Base-by-base conservation (phyloP, 2,797 vertebrate species). In the Chelmon rostratus region DNA sequence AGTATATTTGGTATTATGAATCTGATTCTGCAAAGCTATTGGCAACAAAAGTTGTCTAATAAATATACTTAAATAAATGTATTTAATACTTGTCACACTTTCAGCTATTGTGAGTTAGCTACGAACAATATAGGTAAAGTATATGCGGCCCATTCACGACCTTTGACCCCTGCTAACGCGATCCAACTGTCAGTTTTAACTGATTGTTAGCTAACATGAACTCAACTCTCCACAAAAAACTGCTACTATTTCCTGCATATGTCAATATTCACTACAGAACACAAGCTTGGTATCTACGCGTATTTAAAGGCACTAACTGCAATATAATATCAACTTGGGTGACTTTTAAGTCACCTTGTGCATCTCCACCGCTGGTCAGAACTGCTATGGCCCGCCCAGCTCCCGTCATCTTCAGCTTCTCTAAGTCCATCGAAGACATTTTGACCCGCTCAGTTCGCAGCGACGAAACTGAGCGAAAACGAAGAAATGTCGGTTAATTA, bases 331-430 rank as follows among this genome's bases (percentile, higher is more conserved):
- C 8, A 23, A 0, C 1, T 2, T 18, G 4, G 5, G 1, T 3
- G 23, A 4, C 28, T 13, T 49, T 23, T 23, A 19, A 38, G 75
- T 93, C 93, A 98, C 97, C 98, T 97, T 99, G 97, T 73, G 98
- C 97, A 90, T 98, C 98, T 82, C 98, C 98, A 28, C 98, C 98
- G 92, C 98, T 98, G 71, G 98, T 99, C 82, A 98, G 91, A 50
- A 98, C 97, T 0, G 97, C 97, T 13, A 98, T 94, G 76, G 97
- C 96, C 77, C 96, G 95, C 35, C 97, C 98, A 49, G 97, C 94
- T 6, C 97, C 96, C n/a, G 93, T 94, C 96, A 95, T 97, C 86
- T 96, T 96, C 91, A 98, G 92, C 92, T 95, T 97, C 93, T 98
- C 97, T 89, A 98, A 66, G 76, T 96, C 94, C 84, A 93, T 79